phyloP scores from a whole-genome alignment of 2,113 vertebrate species.

The Caranx melampygus region DNA sequence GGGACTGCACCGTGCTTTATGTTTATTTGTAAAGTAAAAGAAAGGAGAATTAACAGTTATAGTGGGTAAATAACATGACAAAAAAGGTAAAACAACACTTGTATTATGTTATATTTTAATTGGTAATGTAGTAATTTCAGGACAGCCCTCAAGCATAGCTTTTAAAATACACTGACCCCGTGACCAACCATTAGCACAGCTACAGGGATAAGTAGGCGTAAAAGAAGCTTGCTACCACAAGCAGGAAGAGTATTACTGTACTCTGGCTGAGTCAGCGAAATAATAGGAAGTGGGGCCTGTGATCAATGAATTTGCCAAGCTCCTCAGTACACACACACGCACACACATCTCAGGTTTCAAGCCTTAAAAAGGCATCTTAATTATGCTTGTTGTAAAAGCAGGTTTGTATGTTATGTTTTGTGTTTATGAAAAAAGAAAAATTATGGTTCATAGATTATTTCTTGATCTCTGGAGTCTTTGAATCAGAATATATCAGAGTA shows the following conservation, averaged over 20 bases:
- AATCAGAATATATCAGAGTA: background rate
- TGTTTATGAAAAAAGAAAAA: background rate
- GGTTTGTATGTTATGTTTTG: background rate
- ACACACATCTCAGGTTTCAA: background rate
- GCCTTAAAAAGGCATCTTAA: background rate
- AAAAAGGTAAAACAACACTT: background rate
- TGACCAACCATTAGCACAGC: slow-evolving; percentile 17
- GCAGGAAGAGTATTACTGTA: slow-evolving; percentile 13
- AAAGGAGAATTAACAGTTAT: background rate
- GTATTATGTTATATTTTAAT: background rate
- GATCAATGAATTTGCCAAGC: background rate
- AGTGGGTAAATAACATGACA: background rate
- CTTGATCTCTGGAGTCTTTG: too few species aligned
- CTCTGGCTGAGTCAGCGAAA: slow-evolving; percentile 21
- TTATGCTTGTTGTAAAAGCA: background rate
- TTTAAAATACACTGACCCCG: slow-evolving; percentile 30
- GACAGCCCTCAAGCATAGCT: background rate
- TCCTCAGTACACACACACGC: background rate
- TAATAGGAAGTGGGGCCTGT: background rate
- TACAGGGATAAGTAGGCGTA: background rate
- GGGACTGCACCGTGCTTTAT: slow-evolving; percentile 16
- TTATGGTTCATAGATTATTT: too few species aligned
- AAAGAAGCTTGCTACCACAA: slow-evolving; percentile 15
- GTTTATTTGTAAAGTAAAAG: slow-evolving; percentile 12
- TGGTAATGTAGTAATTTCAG: background rate